These are phyloP conservation scores for Ramphastos sulfuratus DNA, from an alignment of 2,113 vertebrate genomes.

Conservation along the genomic window DNA sequence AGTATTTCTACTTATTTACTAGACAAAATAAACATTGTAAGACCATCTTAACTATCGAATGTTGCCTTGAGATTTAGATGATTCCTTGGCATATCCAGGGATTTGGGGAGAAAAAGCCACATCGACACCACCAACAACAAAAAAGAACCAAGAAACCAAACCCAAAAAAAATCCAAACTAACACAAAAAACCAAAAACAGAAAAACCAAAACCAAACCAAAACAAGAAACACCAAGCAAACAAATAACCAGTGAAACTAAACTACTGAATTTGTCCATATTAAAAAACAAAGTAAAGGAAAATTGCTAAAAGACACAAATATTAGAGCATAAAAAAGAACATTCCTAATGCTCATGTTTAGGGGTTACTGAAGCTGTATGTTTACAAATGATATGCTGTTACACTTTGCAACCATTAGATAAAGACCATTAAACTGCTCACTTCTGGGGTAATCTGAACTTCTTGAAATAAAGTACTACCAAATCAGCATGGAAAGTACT, in stretches of 20 bases:
- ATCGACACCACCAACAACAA: background rate
- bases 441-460: background rate
- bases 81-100: background rate
- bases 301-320: background rate
- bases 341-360: background rate
- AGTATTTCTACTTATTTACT: background rate
- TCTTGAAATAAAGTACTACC: background rate
- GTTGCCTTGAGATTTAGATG: background rate
- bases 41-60: background rate
- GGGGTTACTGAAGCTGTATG: background rate
- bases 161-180: background rate
- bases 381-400: background rate
- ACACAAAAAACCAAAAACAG: too few relatives aligned
- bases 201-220: too few relatives aligned
- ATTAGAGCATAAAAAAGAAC: background rate
- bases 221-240: too few relatives aligned
- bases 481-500: background rate
- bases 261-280: background rate
- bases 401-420: background rate
- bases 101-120: background rate
- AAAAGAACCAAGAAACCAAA: too few relatives aligned
- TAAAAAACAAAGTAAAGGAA: background rate
- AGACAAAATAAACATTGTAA: background rate
- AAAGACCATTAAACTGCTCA: background rate
- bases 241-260: background rate